A percentile compares a stretch with the other conserved stretches of the same genome.
phyloP scores from a whole-genome alignment of 2,113 vertebrate species.

The Sinocyclocheilus maitianheensis region DNA sequence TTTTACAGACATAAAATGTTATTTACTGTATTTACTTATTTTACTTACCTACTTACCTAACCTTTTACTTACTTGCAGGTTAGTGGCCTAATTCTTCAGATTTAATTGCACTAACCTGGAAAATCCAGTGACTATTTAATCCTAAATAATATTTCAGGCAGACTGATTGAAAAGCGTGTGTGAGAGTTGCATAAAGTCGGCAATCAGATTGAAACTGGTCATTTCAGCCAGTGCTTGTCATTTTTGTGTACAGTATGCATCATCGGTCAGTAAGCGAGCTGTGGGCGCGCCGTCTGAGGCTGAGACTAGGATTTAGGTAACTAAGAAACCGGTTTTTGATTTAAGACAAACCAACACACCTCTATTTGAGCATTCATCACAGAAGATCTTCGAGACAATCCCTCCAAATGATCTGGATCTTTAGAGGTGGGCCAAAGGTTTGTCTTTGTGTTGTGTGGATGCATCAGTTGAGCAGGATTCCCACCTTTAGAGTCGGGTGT shows the following conservation, averaged over 20 bases:
- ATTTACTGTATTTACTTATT: too few relatives aligned
- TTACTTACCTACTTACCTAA: too few relatives aligned
- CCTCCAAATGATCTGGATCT: slow-evolving; percentile 63
- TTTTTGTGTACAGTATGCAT: not conserved
- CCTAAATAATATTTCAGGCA: not conserved
- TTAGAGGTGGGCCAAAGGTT: slow-evolving; percentile 62
- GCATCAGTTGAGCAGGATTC: slow-evolving; percentile 62
- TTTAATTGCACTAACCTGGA: not conserved
- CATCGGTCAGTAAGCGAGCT: not conserved
- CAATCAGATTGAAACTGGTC: not conserved
- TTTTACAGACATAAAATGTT: too few relatives aligned
- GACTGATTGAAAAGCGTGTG: slow-evolving; percentile 12
- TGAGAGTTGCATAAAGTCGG: slow-evolving; percentile 12
- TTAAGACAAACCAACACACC: slow-evolving; percentile 25
- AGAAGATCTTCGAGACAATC: slow-evolving; percentile 50
- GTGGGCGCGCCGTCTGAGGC: not conserved
- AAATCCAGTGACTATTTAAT: not conserved
- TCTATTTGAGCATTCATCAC: slow-evolving; percentile 55
- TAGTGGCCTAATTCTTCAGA: not conserved
- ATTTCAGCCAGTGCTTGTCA: not conserved
- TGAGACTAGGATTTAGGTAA: slow-evolving; percentile 6
- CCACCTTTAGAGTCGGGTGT: slow-evolving; percentile 70
- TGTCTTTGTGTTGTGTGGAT: slow-evolving; percentile 62
- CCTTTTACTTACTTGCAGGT: not conserved
- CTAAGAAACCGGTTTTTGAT: slow-evolving; percentile 19